Evolutionary conservation across 2,797 vertebrate species (phyloP).

Genomic region (Crypturellus tataupa): DNA sequence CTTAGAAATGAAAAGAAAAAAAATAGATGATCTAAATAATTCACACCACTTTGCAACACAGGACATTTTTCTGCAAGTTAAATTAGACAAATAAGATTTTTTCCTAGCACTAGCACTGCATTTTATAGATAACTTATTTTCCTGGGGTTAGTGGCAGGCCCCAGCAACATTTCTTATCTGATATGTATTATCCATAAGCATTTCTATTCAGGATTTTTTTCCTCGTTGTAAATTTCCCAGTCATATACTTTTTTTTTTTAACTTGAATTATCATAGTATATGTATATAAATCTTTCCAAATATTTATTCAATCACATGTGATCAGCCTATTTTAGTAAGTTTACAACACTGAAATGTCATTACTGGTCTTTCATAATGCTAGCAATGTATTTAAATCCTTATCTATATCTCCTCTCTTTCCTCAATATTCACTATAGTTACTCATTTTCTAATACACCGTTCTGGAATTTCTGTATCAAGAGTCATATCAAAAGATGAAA

Average conservation of each 20-base stretch:
- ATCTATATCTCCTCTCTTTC: not conserved
- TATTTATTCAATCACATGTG: not conserved
- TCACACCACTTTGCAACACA: not conserved
- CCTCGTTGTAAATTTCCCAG: not conserved
- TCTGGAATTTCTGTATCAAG: not conserved
- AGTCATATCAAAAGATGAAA: not conserved
- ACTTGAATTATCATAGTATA: not conserved
- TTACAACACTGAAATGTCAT: not conserved
- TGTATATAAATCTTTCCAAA: not conserved
- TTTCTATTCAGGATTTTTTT: not conserved
- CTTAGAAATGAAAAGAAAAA: slow-evolving; percentile 13
- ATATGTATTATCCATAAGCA: not conserved
- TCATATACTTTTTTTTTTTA: not conserved
- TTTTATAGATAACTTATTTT: slow-evolving; percentile 50
- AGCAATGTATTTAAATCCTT: not conserved
- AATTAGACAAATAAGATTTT: slow-evolving; percentile 43
- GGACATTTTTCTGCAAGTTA: not conserved
- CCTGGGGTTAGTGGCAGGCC: not conserved
- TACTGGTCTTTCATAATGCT: not conserved
- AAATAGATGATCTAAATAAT: not conserved
- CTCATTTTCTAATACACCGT: not conserved
- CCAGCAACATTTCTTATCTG: not conserved
- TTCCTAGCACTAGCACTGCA: not conserved
- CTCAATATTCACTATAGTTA: not conserved
- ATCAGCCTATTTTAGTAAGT: not conserved